phyloP scores from a whole-genome alignment of 1,140 invertebrate genomes.

The Hypsibius dujardini region DNA sequence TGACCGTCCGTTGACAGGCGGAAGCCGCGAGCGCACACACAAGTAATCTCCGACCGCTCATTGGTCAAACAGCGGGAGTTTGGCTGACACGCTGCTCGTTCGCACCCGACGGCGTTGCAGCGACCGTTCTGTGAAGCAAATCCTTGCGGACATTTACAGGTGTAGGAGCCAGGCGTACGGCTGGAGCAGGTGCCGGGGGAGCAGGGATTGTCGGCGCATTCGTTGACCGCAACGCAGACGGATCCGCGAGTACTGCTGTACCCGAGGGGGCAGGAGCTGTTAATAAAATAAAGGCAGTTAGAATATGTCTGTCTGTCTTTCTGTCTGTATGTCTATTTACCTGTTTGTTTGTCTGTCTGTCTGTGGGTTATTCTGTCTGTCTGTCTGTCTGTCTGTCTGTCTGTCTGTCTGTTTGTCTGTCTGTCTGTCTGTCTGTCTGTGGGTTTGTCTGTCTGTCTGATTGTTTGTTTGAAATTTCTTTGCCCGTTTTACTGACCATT shows the following conservation, averaged over 20 bases:
- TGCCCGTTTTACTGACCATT: too few relatives aligned
- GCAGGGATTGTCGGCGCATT: constrained; percentile 54
- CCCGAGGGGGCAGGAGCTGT: constrained; percentile 10
- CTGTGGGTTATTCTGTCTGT: too few relatives aligned
- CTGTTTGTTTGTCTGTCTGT: too few relatives aligned
- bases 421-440: too few relatives aligned
- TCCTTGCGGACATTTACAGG: constrained; percentile 64
- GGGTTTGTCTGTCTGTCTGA: too few relatives aligned
- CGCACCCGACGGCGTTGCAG: not conserved
- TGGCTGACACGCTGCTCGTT: not conserved
- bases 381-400: too few relatives aligned
- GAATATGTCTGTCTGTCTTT: too few relatives aligned
- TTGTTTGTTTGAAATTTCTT: too few relatives aligned
- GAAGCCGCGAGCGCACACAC: not conserved
- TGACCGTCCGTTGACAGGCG: not conserved
- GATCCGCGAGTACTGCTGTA: not conserved
- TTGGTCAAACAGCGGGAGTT: constrained; percentile 11
- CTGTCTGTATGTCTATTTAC: too few relatives aligned
- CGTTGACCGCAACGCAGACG: constrained; percentile 54
- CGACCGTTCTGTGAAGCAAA: constrained; percentile 37
- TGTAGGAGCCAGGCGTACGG: constrained; percentile 58
- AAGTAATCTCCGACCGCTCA: not conserved
- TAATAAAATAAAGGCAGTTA: too few relatives aligned
- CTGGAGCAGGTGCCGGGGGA: constrained; percentile 62
- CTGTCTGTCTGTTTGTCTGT: too few relatives aligned